Conservation (phyloP, 2,113 vertebrate genomes). For the Casuarius casuarius region DNA sequence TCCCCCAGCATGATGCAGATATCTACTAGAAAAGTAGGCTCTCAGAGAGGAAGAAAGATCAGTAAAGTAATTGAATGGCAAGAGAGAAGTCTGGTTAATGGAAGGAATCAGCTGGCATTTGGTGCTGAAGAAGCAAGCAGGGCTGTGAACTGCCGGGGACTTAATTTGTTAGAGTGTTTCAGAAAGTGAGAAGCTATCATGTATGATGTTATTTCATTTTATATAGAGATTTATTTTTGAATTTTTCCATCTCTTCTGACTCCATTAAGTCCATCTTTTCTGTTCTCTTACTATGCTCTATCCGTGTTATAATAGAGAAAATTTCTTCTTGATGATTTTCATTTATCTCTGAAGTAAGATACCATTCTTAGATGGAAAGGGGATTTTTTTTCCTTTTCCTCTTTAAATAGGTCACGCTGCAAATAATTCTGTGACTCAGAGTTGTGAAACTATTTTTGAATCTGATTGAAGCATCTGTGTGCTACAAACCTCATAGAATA, state of each 20-base stretch:
- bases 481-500: not conserved
- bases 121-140: not conserved
- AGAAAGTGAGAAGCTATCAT: not conserved
- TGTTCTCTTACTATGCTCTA: not conserved
- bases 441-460: not conserved
- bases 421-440: not conserved
- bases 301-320: not conserved
- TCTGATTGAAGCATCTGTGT: not conserved
- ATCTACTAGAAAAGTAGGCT: not conserved
- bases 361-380: not conserved
- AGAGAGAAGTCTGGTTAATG: conserved; percentile 5
- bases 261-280: not conserved
- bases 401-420: not conserved
- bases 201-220: not conserved
- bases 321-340: not conserved
- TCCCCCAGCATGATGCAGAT: not conserved
- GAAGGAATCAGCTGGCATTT: conserved; percentile 5
- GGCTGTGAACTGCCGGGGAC: not conserved
- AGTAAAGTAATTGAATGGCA: not conserved
- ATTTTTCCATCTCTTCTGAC: not conserved
- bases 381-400: not conserved
- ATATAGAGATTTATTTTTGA: not conserved
- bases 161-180: not conserved
- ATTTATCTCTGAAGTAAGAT: not conserved
- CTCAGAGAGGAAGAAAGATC: not conserved